Base-by-base conservation (phyloP, 1,140 invertebrate genomes). In the Oryctes rhinoceros region DNA sequence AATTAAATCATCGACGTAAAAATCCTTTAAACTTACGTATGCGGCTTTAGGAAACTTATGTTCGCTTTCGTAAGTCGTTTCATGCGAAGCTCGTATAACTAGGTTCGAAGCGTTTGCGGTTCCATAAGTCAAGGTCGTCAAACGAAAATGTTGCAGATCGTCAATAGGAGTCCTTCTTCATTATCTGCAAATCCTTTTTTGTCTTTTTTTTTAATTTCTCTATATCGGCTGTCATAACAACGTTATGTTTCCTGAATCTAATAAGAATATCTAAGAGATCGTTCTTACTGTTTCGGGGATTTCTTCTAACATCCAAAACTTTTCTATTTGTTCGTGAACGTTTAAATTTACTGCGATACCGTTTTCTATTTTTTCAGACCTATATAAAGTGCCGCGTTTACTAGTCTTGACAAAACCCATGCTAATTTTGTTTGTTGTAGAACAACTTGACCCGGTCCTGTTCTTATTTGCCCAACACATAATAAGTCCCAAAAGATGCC, bases 1-100 rank as follows among this genome's bases (percentile, higher is more conserved):
- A 9, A 89, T 76, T 7, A 87, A 37, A 79, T 90, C 87, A 67
- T 89, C 88, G 0, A 89, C 85, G 79, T 88, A 89, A 76, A 87
- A 87, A 81, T 88, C 85, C 48, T 80, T 76, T 47, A n/a, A 7
- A 1, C 86, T 80, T 53, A 84, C 81, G 5, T 62, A 4, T 5
- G 15, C 20, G 4, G 20, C 59, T 62, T 18, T 62, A n/a, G 59
- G 59, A 62, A 18, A 5, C 4, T 4, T 11, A 18, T n/a, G 15
- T 62, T 62, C 59, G 11, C 11, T 62, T 4, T 62, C 15, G 59
- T 18, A 18, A 62, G 59, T 11, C 20, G 15, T 62, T 62, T 62
- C n/a, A n/a, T n/a, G n/a, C n/a, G n/a, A n/a, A n/a, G n/a, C 3
- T 7, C 39, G 39, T 39, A 39, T 39, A 39, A 7, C 39, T 39